These are phyloP conservation scores for Stenodema calcarata DNA, from an alignment of 2,888 invertebrate genomes.

Conservation along the genomic window DNA sequence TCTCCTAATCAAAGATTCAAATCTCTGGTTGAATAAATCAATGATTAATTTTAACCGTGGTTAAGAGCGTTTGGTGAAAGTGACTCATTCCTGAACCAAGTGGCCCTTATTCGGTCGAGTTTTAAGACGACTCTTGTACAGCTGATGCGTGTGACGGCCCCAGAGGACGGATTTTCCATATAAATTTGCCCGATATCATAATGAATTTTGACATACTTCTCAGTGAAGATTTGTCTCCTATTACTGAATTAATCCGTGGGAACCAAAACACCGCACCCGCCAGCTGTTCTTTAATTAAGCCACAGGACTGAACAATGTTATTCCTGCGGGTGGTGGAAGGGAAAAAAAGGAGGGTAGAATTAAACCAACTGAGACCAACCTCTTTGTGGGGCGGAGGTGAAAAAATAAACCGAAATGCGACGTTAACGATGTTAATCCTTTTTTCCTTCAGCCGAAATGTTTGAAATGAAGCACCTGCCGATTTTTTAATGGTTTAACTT, in stretches of 20 bases:
- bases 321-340: background rate
- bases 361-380: background rate
- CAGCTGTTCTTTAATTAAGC: conserved; percentile 22
- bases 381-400: background rate
- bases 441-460: background rate
- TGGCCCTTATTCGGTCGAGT: too few species aligned
- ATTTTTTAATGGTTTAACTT: background rate
- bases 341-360: background rate
- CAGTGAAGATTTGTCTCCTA: background rate
- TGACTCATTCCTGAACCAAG: too few species aligned
- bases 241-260: background rate
- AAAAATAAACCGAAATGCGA: conserved; percentile 13
- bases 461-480: background rate
- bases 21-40: too few species aligned
- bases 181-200: too few species aligned
- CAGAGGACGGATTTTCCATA: too few species aligned
- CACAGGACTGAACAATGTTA: background rate
- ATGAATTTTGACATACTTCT: too few species aligned
- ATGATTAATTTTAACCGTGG: too few species aligned
- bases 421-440: conserved; percentile 5
- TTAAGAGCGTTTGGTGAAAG: too few species aligned
- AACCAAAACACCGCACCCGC: background rate
- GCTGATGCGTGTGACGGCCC: too few species aligned
- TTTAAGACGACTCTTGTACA: too few species aligned
- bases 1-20: too few species aligned